Percentiles rank a stretch among this genome's conserved stretches.
phyloP scores from a whole-genome alignment of 1,140 invertebrate genomes.

The Metopolophium dirhodum region DNA sequence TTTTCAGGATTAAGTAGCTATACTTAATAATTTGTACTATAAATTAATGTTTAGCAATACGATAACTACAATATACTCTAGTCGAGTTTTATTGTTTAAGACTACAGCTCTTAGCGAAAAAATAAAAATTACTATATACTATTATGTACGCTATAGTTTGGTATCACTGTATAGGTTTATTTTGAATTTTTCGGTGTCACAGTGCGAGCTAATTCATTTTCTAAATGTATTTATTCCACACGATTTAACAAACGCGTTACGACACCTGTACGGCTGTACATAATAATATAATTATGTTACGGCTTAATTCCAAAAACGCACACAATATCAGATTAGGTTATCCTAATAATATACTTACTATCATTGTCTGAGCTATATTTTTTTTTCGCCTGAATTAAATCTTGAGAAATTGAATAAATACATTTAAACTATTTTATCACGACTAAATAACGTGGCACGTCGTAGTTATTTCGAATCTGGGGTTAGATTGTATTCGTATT shows the following conservation, averaged over 20 bases:
- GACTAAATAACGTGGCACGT: background rate
- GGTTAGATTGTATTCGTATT: background rate
- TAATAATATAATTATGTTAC: no score
- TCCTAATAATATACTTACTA: background rate
- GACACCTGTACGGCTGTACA: background rate
- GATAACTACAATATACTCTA: no score
- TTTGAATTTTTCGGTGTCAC: background rate
- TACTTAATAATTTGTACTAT: background rate
- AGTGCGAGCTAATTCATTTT: background rate
- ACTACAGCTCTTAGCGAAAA: no score
- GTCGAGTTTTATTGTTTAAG: no score
- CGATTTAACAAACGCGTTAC: background rate
- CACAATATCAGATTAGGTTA: background rate
- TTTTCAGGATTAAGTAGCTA: background rate
- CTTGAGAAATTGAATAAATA: background rate
- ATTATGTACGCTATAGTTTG: no score
- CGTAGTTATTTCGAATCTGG: background rate
- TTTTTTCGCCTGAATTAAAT: no score
- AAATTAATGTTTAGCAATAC: background rate
- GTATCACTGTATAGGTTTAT: background rate
- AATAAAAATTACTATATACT: no score
- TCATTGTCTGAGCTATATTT: background rate
- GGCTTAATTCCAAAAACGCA: background rate
- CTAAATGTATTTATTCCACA: background rate
- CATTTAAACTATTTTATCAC: background rate